These are phyloP conservation scores for Dascyllus trimaculatus DNA, from an alignment of 2,113 vertebrate genomes.

Conservation along the genomic window DNA sequence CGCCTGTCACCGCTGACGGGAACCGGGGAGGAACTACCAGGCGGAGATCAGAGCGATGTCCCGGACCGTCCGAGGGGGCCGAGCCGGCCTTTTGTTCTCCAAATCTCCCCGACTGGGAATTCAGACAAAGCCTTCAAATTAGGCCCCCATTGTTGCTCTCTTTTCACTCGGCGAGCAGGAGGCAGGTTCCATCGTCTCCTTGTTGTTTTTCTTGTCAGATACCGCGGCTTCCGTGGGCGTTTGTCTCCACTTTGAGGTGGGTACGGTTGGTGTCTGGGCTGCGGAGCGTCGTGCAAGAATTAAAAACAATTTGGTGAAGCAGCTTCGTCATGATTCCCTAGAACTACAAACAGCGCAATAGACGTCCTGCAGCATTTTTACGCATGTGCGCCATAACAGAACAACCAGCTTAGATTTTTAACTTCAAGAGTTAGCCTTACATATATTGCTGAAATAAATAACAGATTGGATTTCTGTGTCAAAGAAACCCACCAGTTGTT, in stretches of 20 bases:
- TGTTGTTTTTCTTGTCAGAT: constrained; percentile 48
- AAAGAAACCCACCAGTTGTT: too few species aligned
- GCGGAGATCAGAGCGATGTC: constrained; percentile 62
- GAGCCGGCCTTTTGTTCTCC: constrained; percentile 68
- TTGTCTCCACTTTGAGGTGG: constrained; percentile 51
- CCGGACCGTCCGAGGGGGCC: constrained; percentile 55
- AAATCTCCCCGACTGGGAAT: constrained; percentile 58
- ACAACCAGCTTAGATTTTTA: too few species aligned
- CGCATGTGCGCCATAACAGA: neutral
- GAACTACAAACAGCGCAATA: neutral
- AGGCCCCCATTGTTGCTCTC: constrained; percentile 62
- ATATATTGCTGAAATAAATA: too few species aligned
- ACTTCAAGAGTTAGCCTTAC: too few species aligned
- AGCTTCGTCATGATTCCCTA: neutral
- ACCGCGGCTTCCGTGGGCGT: constrained; percentile 15
- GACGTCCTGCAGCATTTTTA: neutral
- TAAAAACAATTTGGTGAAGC: neutral
- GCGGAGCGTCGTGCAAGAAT: neutral
- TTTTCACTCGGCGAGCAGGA: constrained; percentile 29
- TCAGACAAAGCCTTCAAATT: constrained; percentile 72
- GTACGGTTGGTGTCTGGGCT: neutral
- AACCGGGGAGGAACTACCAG: constrained; percentile 64
- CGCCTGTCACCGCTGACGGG: constrained; percentile 46
- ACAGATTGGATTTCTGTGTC: too few species aligned
- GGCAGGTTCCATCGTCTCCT: constrained; percentile 46